Percentiles rank a stretch among this genome's conserved stretches.
phyloP scores from a whole-genome alignment of 1,140 invertebrate genomes.

The Drosophila melanica region DNA sequence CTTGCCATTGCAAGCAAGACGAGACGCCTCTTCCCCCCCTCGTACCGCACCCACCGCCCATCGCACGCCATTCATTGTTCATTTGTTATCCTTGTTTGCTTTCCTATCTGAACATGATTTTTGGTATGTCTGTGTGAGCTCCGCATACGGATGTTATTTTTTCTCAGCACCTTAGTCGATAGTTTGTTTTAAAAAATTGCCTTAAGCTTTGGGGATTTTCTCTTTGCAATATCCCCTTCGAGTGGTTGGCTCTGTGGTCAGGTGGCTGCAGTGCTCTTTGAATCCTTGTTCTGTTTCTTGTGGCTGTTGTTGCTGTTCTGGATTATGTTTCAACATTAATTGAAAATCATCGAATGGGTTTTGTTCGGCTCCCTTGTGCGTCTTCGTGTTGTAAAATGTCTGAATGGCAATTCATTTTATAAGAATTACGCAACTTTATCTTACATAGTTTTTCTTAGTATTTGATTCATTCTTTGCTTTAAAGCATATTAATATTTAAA shows the following conservation, averaged over 20 bases:
- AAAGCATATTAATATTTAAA: too few species aligned
- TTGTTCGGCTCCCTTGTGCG: background rate
- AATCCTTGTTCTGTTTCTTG: slow-evolving; percentile 13
- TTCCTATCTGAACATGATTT: slow-evolving; percentile 51
- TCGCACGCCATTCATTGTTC: slow-evolving; percentile 34
- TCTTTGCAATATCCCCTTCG: slow-evolving; percentile 23
- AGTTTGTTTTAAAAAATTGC: slow-evolving; percentile 46
- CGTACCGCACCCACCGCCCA: background rate
- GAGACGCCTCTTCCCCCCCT: slow-evolving; percentile 7
- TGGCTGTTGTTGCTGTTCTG: slow-evolving; percentile 23
- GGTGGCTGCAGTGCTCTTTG: slow-evolving; percentile 21
- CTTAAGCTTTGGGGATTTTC: slow-evolving; percentile 46
- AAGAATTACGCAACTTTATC: slow-evolving; percentile 1
- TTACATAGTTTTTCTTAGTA: background rate
- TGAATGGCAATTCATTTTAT: background rate
- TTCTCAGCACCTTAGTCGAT: slow-evolving; percentile 54
- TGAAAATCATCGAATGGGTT: slow-evolving; percentile 65
- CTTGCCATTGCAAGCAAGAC: slow-evolving; percentile 51
- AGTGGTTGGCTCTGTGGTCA: slow-evolving; percentile 46
- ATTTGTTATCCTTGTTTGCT: slow-evolving; percentile 78
- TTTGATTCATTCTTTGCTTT: too few species aligned
- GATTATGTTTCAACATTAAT: slow-evolving; percentile 66
- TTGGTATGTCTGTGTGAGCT: slow-evolving; percentile 5
- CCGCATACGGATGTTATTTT: slow-evolving; percentile 33
- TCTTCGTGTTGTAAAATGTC: background rate